Evolutionary conservation across 2,797 vertebrate genomes (phyloP).

Genomic region (Tolypeutes matacus): DNA sequence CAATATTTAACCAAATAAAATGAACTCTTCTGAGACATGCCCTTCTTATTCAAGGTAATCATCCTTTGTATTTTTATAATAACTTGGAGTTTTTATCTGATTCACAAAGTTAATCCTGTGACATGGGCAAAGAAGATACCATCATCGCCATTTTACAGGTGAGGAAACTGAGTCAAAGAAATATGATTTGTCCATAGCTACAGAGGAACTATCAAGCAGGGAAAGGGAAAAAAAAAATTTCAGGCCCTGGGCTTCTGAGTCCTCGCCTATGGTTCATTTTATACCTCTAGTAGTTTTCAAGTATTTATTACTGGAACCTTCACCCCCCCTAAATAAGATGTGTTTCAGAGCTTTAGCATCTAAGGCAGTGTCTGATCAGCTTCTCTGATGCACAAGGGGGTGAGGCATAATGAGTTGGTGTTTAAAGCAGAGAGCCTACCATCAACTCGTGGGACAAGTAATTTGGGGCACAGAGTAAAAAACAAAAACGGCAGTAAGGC

Average conservation of each 20-base stretch:
- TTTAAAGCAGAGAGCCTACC: conserved; percentile 27
- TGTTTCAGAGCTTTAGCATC: not conserved
- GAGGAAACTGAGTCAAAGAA: not conserved
- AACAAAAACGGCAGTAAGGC: not conserved
- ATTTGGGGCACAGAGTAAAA: not conserved
- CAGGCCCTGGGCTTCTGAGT: not conserved
- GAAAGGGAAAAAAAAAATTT: not conserved
- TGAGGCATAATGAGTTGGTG: not conserved
- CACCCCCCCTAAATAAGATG: not conserved
- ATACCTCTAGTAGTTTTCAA: not conserved
- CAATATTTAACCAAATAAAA: not conserved
- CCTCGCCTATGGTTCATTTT: not conserved
- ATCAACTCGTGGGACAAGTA: conserved; percentile 7
- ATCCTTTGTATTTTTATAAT: conserved; percentile 44
- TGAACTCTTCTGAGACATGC: not conserved
- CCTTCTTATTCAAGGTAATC: conserved; percentile 4
- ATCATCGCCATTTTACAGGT: not conserved
- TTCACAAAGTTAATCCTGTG: not conserved
- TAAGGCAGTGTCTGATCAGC: not conserved
- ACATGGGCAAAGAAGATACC: not conserved
- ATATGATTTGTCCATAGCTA: not conserved
- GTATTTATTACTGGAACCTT: not conserved
- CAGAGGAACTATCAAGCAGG: not conserved
- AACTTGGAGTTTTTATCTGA: not conserved
- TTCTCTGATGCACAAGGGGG: not conserved